Evolutionary conservation across 2,888 invertebrate species (phyloP).

Genomic region (Ormyrus nitidulus): DNA sequence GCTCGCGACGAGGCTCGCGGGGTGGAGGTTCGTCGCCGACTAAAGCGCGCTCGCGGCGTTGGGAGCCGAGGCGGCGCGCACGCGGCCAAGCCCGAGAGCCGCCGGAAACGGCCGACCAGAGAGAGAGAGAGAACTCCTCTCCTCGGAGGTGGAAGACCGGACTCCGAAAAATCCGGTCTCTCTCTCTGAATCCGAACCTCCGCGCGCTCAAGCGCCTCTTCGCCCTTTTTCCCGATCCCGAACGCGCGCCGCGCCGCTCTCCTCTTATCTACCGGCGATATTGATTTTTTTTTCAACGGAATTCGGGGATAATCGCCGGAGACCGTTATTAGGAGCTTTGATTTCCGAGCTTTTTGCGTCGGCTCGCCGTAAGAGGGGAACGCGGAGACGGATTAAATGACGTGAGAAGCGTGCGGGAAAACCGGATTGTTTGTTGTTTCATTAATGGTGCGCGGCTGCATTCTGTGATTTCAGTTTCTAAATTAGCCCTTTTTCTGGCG

Average conservation of each 20-base stretch:
- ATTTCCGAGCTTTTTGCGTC: too few relatives aligned
- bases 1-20: slow-evolving; percentile 39
- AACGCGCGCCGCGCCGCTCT: neutral
- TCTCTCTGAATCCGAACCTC: neutral
- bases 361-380: too few relatives aligned
- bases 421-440: too few relatives aligned
- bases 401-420: too few relatives aligned
- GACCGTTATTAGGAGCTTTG: too few relatives aligned
- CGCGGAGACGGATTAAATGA: too few relatives aligned
- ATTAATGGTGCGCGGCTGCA: too few relatives aligned
- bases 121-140: too few relatives aligned
- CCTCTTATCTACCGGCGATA: neutral
- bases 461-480: too few relatives aligned
- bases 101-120: slow-evolving; percentile 32
- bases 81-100: slow-evolving; percentile 33
- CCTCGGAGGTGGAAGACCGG: slow-evolving; percentile 41
- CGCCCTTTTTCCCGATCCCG: neutral
- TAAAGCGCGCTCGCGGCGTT: slow-evolving; percentile 18
- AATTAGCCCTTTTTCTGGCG: too few relatives aligned
- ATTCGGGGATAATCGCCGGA: too few relatives aligned
- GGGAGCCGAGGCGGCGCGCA: slow-evolving; percentile 1
- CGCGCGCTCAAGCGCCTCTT: neutral
- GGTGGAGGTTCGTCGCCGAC: slow-evolving; percentile 51
- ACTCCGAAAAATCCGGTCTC: slow-evolving; percentile 53
- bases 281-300: neutral